phyloP scores from a whole-genome alignment of 2,888 invertebrate species.

The Hoplodrina ambigua region DNA sequence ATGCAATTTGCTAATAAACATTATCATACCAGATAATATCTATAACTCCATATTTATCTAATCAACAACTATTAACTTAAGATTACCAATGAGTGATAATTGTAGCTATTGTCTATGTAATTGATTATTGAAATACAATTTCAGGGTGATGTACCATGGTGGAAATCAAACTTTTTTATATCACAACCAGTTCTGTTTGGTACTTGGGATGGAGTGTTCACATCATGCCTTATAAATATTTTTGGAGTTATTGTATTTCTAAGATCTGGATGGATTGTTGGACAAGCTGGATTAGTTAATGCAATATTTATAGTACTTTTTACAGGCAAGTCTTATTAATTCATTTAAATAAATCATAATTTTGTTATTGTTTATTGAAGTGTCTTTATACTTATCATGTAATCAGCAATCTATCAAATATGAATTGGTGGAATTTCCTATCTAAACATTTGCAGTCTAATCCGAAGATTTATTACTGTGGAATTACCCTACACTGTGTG shows the following conservation, averaged over 20 bases:
- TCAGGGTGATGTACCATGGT: slow-evolving; percentile 96
- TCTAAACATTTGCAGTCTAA: slow-evolving; percentile 18
- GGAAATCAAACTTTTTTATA: slow-evolving; percentile 99
- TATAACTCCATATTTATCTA: slow-evolving; percentile 32
- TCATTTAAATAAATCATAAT: not conserved
- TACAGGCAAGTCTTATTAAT: slow-evolving; percentile 90
- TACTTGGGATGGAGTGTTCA: slow-evolving; percentile 99
- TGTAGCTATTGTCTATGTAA: slow-evolving; percentile 1
- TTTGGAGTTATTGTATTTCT: slow-evolving; percentile 99
- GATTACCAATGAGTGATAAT: slow-evolving; percentile 32
- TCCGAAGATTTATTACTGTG: slow-evolving; percentile 20
- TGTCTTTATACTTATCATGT: not conserved
- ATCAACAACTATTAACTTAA: slow-evolving; percentile 34
- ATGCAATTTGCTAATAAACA: not conserved
- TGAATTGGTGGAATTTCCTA: slow-evolving; percentile 4
- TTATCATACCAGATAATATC: slow-evolving; percentile 21
- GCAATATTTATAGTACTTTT: slow-evolving; percentile 95
- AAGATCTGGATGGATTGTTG: slow-evolving; percentile 99
- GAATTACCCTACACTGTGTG: not conserved
- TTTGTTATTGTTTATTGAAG: not conserved
- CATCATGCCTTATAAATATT: slow-evolving; percentile 98
- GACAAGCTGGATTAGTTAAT: slow-evolving; percentile 95
- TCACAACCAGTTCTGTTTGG: slow-evolving; percentile 98
- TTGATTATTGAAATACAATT: slow-evolving; percentile 57
- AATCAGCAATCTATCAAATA: slow-evolving; percentile 1